These are phyloP conservation scores for Xiphorhynchus elegans DNA, from an alignment of 2,113 vertebrate genomes.

Conservation along the genomic window DNA sequence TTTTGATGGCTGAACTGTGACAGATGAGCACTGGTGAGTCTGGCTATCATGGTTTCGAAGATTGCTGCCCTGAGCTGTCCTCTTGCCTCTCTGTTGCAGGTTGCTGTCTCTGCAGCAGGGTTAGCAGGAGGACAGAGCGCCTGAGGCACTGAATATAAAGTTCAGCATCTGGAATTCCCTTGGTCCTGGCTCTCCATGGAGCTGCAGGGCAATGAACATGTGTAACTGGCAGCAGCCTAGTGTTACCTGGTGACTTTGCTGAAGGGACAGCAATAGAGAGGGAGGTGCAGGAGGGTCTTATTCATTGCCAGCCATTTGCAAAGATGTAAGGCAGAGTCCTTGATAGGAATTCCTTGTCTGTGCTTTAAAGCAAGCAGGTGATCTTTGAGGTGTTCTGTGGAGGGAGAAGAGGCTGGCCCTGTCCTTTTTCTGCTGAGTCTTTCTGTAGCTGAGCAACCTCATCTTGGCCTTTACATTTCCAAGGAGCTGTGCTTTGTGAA, in stretches of 20 bases:
- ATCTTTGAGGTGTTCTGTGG: neutral
- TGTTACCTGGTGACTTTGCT: neutral
- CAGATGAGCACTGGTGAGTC: neutral
- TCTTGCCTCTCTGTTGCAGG: neutral
- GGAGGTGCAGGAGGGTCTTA: neutral
- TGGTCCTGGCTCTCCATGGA: neutral
- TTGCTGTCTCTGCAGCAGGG: neutral
- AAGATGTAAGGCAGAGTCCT: neutral
- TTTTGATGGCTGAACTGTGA: neutral
- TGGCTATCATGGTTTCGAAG: neutral
- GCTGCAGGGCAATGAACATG: neutral
- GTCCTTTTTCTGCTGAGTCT: rapidly evolving
- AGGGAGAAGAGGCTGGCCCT: neutral
- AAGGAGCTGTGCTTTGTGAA: neutral
- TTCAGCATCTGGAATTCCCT: neutral
- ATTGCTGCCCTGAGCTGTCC: neutral
- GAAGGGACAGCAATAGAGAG: neutral
- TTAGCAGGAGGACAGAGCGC: neutral
- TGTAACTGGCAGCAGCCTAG: neutral
- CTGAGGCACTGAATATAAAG: neutral
- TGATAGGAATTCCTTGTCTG: neutral
- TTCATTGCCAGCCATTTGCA: neutral
- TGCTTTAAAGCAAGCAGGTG: neutral
- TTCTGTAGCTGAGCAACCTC: neutral
- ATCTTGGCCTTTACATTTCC: neutral